Evolutionary conservation across 1,140 invertebrate genomes (phyloP).

Genomic region (Sycophaga agraensis): DNA sequence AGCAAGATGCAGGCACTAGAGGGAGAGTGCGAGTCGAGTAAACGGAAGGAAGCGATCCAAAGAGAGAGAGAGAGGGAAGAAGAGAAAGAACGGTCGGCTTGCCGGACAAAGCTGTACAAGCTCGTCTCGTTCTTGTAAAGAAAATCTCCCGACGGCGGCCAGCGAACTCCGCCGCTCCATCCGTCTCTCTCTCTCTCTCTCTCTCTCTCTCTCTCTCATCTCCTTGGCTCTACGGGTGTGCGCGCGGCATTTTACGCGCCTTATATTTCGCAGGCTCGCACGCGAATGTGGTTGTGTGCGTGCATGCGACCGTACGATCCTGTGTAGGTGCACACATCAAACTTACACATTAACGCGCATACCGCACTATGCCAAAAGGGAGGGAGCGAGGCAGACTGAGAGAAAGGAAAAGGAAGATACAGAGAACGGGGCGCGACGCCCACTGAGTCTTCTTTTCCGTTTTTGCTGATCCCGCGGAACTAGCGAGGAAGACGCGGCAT

Average conservation of each 20-base stretch:
- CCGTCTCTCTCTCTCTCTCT: constrained; percentile 22
- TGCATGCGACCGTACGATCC: not conserved
- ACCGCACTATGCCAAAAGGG: not conserved
- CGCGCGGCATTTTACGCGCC: constrained; percentile 19
- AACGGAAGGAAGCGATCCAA: too few relatives aligned
- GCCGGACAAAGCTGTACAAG: constrained; percentile 19
- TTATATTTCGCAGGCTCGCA: not conserved
- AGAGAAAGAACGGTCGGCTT: constrained; percentile 3
- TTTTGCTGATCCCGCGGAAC: not conserved
- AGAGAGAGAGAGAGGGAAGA: constrained; percentile 18
- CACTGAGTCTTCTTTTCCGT: not conserved
- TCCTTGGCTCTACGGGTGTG: not conserved
- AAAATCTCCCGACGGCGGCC: constrained; percentile 15
- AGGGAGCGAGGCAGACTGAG: not conserved
- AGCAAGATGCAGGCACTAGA: too few relatives aligned
- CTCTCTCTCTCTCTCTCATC: constrained; percentile 1
- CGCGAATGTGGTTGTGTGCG: too few relatives aligned
- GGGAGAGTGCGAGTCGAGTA: too few relatives aligned
- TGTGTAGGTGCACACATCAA: too few relatives aligned
- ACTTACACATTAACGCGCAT: too few relatives aligned
- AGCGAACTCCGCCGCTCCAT: constrained; percentile 21
- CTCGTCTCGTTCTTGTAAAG: not conserved
- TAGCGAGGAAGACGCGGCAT: not conserved
- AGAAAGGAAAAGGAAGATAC: not conserved
- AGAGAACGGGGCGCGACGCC: not conserved